A percentile compares a stretch with the other conserved stretches of the same genome.
These are phyloP conservation scores for Eupristina koningsbergeri DNA, from an alignment of 1,140 invertebrate genomes.

Conservation along the genomic window DNA sequence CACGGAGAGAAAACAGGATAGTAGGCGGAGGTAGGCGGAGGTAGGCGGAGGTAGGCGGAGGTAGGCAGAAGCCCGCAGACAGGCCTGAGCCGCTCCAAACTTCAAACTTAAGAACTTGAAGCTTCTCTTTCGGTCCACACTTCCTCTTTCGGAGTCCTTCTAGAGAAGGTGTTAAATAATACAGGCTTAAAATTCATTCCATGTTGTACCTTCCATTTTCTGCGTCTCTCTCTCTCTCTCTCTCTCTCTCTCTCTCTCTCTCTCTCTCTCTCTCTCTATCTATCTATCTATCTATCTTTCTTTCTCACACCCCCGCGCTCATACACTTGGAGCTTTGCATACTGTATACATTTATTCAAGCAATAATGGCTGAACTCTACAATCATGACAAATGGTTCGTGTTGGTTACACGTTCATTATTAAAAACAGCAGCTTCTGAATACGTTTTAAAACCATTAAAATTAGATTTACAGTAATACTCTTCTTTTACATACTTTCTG, in stretches of 20 bases:
- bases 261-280: constrained; percentile 23
- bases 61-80: constrained; percentile 47
- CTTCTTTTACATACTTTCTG: too few species aligned
- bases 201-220: too few species aligned
- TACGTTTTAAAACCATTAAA: too few species aligned
- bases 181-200: constrained; percentile 68
- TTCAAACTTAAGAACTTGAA: constrained; percentile 62
- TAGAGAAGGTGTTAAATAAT: constrained; percentile 68
- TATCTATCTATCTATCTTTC: background rate
- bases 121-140: constrained; percentile 21
- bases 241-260: constrained; percentile 38
- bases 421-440: background rate
- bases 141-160: constrained; percentile 53
- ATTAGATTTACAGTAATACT: too few species aligned
- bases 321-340: constrained; percentile 18
- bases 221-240: constrained; percentile 56
- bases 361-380: background rate
- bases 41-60: background rate
- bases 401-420: background rate
- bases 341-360: constrained; percentile 43
- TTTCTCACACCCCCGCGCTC: constrained; percentile 23
- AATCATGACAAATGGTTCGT: constrained; percentile 16
- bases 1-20: constrained; percentile 20
- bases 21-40: too few species aligned
- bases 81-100: constrained; percentile 63